Evolutionary conservation across 2,888 invertebrate species (phyloP).

Genomic region (Bursaphelenchus okinawaensis): DNA sequence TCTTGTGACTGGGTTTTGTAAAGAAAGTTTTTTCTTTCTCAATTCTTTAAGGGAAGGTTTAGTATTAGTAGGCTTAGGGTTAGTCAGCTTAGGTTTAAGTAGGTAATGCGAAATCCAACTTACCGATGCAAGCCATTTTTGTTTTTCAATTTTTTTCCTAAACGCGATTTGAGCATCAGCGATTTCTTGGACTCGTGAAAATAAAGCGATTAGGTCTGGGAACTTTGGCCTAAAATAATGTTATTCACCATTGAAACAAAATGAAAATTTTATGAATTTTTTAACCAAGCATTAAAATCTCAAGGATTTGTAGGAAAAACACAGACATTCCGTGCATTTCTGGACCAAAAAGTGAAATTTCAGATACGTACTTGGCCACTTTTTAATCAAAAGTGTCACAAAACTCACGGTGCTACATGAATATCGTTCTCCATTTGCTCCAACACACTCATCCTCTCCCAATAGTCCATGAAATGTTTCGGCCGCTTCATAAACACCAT

Average conservation of each 20-base stretch:
- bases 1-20: neutral
- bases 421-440: slow-evolving; percentile 5
- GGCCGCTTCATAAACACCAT: slow-evolving; percentile 14
- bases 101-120: neutral
- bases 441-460: slow-evolving; percentile 8
- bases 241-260: no score
- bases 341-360: no score
- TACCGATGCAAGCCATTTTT: slow-evolving; percentile 24
- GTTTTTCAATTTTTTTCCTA: slow-evolving; percentile 38
- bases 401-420: neutral
- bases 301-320: neutral
- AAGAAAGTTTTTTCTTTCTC: neutral
- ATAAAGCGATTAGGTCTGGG: slow-evolving; percentile 32
- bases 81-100: no score
- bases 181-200: slow-evolving; percentile 42
- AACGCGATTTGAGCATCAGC: slow-evolving; percentile 41
- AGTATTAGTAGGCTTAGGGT: no score
- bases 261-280: neutral
- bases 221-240: slow-evolving; percentile 25
- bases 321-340: neutral
- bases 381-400: no score
- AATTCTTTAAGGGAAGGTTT: no score
- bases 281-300: neutral
- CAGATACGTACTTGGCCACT: no score
- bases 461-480: slow-evolving; percentile 18